phyloP scores from a whole-genome alignment of 2,888 invertebrate genomes.

The Dinocampus coccinellae region DNA sequence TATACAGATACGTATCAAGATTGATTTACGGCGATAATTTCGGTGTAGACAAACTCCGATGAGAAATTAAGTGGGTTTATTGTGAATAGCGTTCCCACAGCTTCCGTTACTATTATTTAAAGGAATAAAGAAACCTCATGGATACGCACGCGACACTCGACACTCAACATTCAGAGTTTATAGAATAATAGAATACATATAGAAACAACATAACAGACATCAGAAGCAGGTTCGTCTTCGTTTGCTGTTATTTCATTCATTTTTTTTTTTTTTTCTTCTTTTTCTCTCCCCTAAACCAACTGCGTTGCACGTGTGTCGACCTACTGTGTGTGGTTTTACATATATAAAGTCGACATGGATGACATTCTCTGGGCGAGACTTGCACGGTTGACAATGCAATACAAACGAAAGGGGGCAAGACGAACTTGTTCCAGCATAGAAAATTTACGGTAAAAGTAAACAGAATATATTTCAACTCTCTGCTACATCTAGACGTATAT shows the following conservation, averaged over 20 bases:
- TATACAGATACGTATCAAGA: no score
- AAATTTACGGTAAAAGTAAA: conserved; percentile 5
- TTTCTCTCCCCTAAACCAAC: not conserved
- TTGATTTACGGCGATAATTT: no score
- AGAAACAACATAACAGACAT: not conserved
- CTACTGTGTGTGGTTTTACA: not conserved
- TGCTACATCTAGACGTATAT: not conserved
- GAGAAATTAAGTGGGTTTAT: not conserved
- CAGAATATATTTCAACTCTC: not conserved
- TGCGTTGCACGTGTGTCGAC: conserved; percentile 11
- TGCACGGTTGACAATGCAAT: not conserved
- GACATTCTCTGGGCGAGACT: conserved; percentile 11
- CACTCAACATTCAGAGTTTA: not conserved
- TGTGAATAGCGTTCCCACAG: not conserved
- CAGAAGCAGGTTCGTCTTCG: conserved; percentile 5
- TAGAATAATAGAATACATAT: not conserved
- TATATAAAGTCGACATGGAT: not conserved
- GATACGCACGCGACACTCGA: conserved; percentile 8
- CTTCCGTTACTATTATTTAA: conserved; percentile 18
- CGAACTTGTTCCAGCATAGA: not conserved
- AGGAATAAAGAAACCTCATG: conserved; percentile 2
- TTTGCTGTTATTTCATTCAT: not conserved
- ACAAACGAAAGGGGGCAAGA: conserved; percentile 12
- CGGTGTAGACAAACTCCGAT: not conserved
- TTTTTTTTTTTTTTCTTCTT: no score